These are phyloP conservation scores for Prunella strophiata DNA, from an alignment of 2,797 vertebrate species.

Conservation along the genomic window DNA sequence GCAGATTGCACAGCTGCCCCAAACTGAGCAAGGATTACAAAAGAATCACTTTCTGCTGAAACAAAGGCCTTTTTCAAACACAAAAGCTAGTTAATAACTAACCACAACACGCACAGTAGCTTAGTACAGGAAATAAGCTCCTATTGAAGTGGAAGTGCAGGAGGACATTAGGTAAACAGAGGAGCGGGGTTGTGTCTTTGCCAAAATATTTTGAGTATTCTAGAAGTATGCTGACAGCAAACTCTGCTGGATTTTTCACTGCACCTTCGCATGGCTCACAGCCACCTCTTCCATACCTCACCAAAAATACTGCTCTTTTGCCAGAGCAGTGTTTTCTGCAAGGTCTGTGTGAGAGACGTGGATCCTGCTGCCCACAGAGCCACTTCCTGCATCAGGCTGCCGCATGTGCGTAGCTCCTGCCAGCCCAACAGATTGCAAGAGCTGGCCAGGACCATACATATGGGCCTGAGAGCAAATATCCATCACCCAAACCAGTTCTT, in stretches of 20 bases:
- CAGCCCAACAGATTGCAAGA: not conserved
- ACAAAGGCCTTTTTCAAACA: not conserved
- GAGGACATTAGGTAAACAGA: not conserved
- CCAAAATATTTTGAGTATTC: not conserved
- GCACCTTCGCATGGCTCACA: not conserved
- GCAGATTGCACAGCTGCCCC: not conserved
- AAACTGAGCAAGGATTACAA: fast-evolving
- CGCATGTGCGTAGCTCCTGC: fast-evolving
- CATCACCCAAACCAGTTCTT: fast-evolving
- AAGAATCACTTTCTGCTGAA: not conserved
- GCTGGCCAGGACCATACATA: fast-evolving
- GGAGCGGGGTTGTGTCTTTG: not conserved
- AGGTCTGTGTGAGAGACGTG: not conserved
- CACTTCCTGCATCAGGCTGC: not conserved
- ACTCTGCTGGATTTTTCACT: not conserved
- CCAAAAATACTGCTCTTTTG: not conserved
- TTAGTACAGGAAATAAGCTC: slow-evolving; percentile 43
- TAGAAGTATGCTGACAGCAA: not conserved
- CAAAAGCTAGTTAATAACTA: slow-evolving; percentile 1
- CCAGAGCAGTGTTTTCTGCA: fast-evolving
- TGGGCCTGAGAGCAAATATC: not conserved
- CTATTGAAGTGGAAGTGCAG: not conserved
- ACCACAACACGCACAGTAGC: fast-evolving
- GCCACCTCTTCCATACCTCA: not conserved
- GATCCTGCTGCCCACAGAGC: not conserved